Evolutionary conservation across 2,888 invertebrate genomes (phyloP).

Genomic region (Trichopoda pennipes): DNA sequence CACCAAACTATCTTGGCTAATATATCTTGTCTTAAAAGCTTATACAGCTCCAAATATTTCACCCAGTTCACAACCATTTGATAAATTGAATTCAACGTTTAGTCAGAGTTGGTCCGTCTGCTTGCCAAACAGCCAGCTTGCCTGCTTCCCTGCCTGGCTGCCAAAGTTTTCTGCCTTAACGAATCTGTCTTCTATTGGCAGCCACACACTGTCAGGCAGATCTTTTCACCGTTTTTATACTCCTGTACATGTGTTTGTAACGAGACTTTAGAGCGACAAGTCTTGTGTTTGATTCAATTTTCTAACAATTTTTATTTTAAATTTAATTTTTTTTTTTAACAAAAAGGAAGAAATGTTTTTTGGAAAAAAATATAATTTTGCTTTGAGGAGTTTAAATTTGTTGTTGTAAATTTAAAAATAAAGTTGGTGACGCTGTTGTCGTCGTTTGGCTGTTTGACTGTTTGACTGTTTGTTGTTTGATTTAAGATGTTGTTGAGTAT

Average conservation of each 20-base stretch:
- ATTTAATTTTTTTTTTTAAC: background rate
- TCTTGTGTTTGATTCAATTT: constrained; percentile 64
- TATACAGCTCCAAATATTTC: constrained; percentile 69
- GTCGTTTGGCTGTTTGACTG: background rate
- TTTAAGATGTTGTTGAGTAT: constrained; percentile 47
- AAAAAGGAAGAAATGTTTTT: constrained; percentile 32
- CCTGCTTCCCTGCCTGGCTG: too few relatives aligned
- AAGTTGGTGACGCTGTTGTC: constrained; percentile 44
- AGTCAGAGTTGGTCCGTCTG: constrained; percentile 16
- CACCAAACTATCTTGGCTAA: constrained; percentile 54
- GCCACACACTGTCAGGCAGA: constrained; percentile 21
- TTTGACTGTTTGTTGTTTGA: constrained; percentile 27
- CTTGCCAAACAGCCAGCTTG: too few relatives aligned
- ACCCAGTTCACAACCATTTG: constrained; percentile 54
- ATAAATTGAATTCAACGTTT: constrained; percentile 23
- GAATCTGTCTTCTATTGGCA: constrained; percentile 56
- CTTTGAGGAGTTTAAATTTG: constrained; percentile 6
- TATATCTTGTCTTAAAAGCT: constrained; percentile 56
- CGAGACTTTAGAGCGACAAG: constrained; percentile 51
- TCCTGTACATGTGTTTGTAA: background rate
- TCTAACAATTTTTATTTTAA: constrained; percentile 53
- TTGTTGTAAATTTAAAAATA: constrained; percentile 26
- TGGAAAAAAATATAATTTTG: constrained; percentile 33
- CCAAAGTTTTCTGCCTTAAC: constrained; percentile 34
- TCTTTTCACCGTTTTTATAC: constrained; percentile 19